Evolutionary conservation across 1,140 invertebrate genomes (phyloP).

Genomic region (Temnothorax longispinosus): DNA sequence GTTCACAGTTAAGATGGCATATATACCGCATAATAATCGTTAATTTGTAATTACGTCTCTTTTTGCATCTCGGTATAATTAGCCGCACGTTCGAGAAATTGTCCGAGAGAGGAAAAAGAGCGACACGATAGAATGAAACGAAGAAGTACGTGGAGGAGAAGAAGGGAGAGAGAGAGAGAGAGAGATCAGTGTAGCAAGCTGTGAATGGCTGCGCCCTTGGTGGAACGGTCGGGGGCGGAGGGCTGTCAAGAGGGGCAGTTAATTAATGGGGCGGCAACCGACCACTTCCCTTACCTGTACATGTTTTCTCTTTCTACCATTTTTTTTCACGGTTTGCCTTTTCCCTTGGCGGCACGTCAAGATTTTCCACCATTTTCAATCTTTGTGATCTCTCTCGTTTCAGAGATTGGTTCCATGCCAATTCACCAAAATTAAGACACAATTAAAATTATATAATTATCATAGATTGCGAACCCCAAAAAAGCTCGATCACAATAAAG

Average conservation of each 20-base stretch:
- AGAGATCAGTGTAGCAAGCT: slow-evolving; percentile 76
- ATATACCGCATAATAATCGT: slow-evolving; percentile 56
- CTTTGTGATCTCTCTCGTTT: not conserved
- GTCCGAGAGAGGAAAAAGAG: slow-evolving; percentile 22
- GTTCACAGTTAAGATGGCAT: slow-evolving; percentile 28
- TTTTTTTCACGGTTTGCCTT: slow-evolving; percentile 16
- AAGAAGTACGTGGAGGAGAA: slow-evolving; percentile 8
- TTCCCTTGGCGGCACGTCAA: slow-evolving; percentile 22
- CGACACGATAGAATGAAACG: slow-evolving; percentile 43
- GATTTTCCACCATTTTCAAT: slow-evolving; percentile 56
- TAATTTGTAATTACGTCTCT: slow-evolving; percentile 68
- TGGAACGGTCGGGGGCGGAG: slow-evolving; percentile 74
- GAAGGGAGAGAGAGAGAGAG: slow-evolving; percentile 26
- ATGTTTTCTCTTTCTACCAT: slow-evolving; percentile 61
- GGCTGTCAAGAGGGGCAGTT: slow-evolving; percentile 78
- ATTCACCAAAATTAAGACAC: not conserved
- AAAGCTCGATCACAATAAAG: not conserved
- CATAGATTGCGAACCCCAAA: not conserved
- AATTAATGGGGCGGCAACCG: slow-evolving; percentile 84
- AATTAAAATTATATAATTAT: not conserved
- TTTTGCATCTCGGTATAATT: slow-evolving; percentile 68
- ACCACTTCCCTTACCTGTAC: slow-evolving; percentile 74
- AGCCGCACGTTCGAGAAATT: slow-evolving; percentile 63
- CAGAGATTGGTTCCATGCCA: not conserved
- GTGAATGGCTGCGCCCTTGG: slow-evolving; percentile 82